Evolutionary conservation across 2,113 vertebrate species (phyloP).

Genomic region (Propithecus coquereli): DNA sequence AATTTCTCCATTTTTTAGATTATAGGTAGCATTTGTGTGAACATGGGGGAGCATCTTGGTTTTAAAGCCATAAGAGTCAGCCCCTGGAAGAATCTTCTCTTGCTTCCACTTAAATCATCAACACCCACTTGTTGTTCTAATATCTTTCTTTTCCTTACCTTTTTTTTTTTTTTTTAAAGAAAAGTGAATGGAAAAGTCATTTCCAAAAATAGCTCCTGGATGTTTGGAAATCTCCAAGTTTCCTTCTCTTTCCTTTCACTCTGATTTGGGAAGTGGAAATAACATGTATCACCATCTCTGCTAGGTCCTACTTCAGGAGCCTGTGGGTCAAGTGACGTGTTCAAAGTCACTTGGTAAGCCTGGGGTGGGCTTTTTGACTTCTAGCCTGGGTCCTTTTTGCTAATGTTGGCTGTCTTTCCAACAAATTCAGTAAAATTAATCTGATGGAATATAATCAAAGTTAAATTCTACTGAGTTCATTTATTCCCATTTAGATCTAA

Average conservation of each 20-base stretch:
- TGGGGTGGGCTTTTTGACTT: background rate
- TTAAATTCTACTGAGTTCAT: background rate
- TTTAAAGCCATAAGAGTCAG: background rate
- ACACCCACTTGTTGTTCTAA: background rate
- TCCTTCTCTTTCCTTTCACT: constrained; percentile 61
- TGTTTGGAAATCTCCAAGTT: constrained; percentile 64
- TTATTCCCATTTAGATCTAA: background rate
- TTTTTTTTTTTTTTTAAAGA: background rate
- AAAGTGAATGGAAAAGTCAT: constrained; percentile 69
- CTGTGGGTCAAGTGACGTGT: background rate
- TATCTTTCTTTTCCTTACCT: background rate
- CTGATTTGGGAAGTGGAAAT: constrained; percentile 32
- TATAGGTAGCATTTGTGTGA: background rate
- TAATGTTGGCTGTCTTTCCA: constrained; percentile 4
- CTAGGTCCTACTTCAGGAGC: constrained; percentile 21
- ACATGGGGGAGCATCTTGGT: background rate
- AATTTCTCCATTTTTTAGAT: constrained; percentile 40
- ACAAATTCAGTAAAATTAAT: background rate
- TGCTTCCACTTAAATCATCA: constrained; percentile 20
- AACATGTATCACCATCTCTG: background rate
- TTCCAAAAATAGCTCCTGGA: constrained; percentile 65
- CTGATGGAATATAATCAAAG: background rate
- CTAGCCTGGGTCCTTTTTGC: background rate
- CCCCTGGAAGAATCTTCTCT: constrained; percentile 18
- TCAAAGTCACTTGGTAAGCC: background rate